Conservation (phyloP, 2,888 invertebrate genomes). For the Saturnia japonica region DNA sequence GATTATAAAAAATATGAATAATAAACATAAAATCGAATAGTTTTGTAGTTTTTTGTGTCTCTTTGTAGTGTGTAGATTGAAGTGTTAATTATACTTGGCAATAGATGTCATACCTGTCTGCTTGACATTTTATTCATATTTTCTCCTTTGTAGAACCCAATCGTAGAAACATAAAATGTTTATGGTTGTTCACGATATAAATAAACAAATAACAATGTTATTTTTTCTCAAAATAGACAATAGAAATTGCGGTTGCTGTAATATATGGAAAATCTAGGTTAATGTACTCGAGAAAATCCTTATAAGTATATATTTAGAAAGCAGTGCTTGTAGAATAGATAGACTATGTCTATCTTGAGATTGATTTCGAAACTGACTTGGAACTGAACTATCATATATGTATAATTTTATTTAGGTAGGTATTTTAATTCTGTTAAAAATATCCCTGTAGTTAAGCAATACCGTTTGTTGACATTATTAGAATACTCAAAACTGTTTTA, state of each 20-base stretch:
- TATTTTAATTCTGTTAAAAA: neutral
- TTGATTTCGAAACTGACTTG: neutral
- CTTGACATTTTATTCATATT: neutral
- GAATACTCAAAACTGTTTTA: neutral
- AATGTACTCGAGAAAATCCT: conserved; percentile 1
- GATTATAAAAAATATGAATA: no score
- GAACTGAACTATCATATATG: neutral
- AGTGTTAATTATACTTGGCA: neutral
- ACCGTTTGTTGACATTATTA: neutral
- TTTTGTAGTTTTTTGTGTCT: no score
- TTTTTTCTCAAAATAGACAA: neutral
- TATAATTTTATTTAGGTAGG: neutral
- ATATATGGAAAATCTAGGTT: conserved; percentile 12
- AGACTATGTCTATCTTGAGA: neutral
- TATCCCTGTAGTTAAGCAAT: neutral
- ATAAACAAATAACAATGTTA: neutral
- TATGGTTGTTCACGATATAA: conserved; percentile 2
- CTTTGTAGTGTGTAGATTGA: no score
- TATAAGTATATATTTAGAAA: conserved; percentile 5
- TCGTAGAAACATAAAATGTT: neutral
- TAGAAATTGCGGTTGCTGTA: neutral
- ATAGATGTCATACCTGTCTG: neutral
- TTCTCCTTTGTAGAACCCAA: neutral
- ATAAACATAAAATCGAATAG: no score
- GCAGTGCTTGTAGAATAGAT: neutral